A percentile compares a stretch with the other conserved stretches of the same genome.
These are phyloP conservation scores for Ctenosaura bakeri DNA, from an alignment of 2,797 vertebrate genomes.

Conservation along the genomic window DNA sequence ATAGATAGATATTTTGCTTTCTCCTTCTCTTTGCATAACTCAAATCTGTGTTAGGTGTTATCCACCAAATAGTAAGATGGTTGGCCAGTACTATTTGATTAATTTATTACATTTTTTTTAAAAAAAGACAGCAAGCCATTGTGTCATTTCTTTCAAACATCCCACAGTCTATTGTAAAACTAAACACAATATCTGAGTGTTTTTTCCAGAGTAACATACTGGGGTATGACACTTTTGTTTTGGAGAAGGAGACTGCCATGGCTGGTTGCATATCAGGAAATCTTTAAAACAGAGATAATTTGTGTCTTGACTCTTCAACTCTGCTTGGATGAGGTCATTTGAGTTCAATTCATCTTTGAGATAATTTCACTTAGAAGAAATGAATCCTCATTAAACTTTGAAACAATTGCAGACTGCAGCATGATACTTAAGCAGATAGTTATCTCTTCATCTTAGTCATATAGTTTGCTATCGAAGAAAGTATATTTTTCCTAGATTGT, in stretches of 20 bases:
- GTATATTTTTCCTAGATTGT: neutral
- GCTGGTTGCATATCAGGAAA: neutral
- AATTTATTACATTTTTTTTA: neutral
- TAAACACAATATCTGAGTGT: neutral
- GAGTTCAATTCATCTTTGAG: constrained; percentile 44
- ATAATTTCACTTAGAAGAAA: constrained; percentile 62
- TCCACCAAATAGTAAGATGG: no score
- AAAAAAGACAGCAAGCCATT: neutral
- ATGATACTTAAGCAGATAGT: neutral
- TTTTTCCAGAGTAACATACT: no score
- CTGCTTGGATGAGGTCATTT: constrained; percentile 50
- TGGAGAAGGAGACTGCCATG: neutral
- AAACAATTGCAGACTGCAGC: neutral
- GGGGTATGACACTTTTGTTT: neutral
- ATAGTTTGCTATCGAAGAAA: neutral
- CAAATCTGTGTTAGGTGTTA: no score
- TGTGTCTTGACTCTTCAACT: constrained; percentile 49
- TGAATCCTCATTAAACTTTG: constrained; percentile 44
- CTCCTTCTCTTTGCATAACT: no score
- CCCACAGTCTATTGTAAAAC: neutral
- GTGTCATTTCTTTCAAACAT: neutral
- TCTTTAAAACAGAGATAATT: constrained; percentile 55
- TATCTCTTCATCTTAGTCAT: neutral
- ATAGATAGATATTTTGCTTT: no score
- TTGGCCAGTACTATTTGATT: constrained; percentile 1